Evolutionary conservation across 2,113 vertebrate genomes (phyloP).

Genomic region (Neogale vison): DNA sequence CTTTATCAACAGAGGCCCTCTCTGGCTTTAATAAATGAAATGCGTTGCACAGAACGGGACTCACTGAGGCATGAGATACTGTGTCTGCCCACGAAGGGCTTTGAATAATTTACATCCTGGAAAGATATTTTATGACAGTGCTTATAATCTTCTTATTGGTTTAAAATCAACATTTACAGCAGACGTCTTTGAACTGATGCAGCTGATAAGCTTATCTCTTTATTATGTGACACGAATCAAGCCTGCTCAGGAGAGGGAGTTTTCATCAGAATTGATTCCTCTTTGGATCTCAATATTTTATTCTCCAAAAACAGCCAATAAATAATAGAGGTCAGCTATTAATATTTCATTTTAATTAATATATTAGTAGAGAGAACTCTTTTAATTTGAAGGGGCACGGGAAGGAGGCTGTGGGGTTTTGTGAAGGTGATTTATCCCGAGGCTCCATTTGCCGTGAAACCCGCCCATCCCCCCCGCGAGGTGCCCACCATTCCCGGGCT

Average conservation of each 20-base stretch:
- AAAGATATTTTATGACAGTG: constrained; percentile 71
- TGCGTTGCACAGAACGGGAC: neutral
- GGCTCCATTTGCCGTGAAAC: neutral
- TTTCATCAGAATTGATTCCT: constrained; percentile 62
- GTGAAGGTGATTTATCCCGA: neutral
- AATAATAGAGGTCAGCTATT: constrained; percentile 68
- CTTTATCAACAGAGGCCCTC: constrained; percentile 64
- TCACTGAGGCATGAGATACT: constrained; percentile 63
- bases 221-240: constrained; percentile 53
- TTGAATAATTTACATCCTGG: constrained; percentile 68
- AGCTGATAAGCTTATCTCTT: constrained; percentile 72
- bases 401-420: constrained; percentile 13
- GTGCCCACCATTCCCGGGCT: neutral
- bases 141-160: constrained; percentile 63
- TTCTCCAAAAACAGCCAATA: constrained; percentile 58
- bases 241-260: neutral
- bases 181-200: constrained; percentile 47
- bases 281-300: constrained; percentile 66
- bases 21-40: constrained; percentile 66
- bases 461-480: neutral
- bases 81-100: constrained; percentile 51
- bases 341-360: constrained; percentile 77
- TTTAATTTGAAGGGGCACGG: constrained; percentile 38
- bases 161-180: constrained; percentile 72
- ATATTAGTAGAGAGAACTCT: constrained; percentile 61